Evolutionary conservation across 2,888 invertebrate genomes (phyloP).

Genomic region (Cacoxenus indagator): DNA sequence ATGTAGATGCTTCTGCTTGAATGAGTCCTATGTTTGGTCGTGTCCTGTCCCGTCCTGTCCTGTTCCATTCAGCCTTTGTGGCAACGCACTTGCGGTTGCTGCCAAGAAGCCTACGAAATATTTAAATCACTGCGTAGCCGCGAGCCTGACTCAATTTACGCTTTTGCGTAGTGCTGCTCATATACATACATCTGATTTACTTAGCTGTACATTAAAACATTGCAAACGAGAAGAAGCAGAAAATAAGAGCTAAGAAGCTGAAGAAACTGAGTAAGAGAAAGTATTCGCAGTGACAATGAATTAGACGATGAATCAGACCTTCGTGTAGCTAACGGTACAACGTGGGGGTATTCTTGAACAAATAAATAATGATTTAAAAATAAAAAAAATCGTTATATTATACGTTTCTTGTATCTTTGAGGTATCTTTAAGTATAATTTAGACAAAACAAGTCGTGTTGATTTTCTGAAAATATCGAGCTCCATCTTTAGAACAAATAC

Average conservation of each 20-base stretch:
- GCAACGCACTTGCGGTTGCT: not conserved
- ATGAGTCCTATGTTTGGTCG: not conserved
- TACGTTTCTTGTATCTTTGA: too few species aligned
- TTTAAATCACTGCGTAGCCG: slow-evolving; percentile 64
- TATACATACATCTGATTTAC: slow-evolving; percentile 52
- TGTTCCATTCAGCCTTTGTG: not conserved
- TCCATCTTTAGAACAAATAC: too few species aligned
- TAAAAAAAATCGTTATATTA: too few species aligned
- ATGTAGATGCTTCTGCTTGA: slow-evolving; percentile 1
- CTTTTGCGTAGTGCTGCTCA: slow-evolving; percentile 54
- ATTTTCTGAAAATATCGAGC: too few species aligned
- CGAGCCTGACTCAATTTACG: slow-evolving; percentile 62
- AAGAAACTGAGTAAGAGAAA: too few species aligned
- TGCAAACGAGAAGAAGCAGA: not conserved
- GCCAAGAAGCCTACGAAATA: slow-evolving; percentile 32
- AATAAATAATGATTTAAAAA: too few species aligned
- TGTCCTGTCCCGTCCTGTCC: not conserved
- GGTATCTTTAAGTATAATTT: too few species aligned
- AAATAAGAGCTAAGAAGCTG: not conserved
- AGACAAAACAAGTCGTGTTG: too few species aligned
- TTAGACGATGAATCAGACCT: too few species aligned
- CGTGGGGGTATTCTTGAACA: too few species aligned
- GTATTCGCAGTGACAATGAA: too few species aligned
- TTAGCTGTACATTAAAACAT: slow-evolving; percentile 44
- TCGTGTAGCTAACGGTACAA: too few species aligned